Conservation (phyloP, 2,797 vertebrate species). For the Anguilla obscura region DNA sequence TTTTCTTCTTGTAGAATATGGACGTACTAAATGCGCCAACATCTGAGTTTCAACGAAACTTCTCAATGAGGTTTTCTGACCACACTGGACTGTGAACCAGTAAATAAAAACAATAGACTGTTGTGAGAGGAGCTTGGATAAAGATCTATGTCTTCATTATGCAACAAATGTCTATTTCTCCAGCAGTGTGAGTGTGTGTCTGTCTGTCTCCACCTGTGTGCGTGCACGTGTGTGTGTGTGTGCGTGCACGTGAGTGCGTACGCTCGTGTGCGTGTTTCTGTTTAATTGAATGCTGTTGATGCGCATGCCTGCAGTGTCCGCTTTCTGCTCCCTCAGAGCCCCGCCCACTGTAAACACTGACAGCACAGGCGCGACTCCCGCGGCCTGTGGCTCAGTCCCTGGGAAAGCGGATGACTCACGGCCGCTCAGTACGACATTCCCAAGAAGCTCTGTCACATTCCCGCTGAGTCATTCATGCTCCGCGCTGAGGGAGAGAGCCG, state of each 20-base stretch:
- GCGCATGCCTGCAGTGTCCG: neutral
- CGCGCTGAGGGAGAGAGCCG: neutral
- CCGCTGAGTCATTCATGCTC: slow-evolving; percentile 18
- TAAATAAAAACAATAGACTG: slow-evolving; percentile 56
- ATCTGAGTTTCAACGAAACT: slow-evolving; percentile 48
- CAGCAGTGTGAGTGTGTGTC: neutral
- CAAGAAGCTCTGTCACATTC: neutral
- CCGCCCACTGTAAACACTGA: neutral
- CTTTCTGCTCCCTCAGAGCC: neutral
- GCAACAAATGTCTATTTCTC: slow-evolving; percentile 66
- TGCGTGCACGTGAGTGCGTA: slow-evolving; percentile 20
- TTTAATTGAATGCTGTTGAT: neutral
- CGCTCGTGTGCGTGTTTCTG: slow-evolving; percentile 47
- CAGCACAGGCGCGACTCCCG: neutral
- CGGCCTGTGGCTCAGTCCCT: neutral
- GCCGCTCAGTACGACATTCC: slow-evolving; percentile 13
- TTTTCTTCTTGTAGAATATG: neutral
- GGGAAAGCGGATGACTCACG: slow-evolving; percentile 16
- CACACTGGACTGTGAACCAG: slow-evolving; percentile 61
- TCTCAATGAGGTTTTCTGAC: slow-evolving; percentile 60
- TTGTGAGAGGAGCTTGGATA: slow-evolving; percentile 58
- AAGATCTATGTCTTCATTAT: slow-evolving; percentile 70
- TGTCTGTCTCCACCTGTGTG: neutral
- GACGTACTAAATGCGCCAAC: neutral
- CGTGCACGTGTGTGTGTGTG: neutral